Percentiles rank a stretch among this genome's conserved stretches.
Evolutionary conservation across 2,113 vertebrate species (phyloP).

Genomic region (Aphelocoma coerulescens): DNA sequence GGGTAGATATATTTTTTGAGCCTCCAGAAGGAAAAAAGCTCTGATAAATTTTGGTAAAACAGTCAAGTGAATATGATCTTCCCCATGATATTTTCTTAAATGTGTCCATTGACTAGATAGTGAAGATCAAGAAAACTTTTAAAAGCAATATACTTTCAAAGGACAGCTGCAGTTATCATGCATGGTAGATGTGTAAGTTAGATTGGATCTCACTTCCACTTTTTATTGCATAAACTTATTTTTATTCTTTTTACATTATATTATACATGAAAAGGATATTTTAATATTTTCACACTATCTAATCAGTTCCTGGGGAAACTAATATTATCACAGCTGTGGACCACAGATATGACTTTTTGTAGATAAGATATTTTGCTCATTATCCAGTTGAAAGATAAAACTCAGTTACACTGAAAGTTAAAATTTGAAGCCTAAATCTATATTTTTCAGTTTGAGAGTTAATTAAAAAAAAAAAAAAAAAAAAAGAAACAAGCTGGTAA

Average conservation of each 20-base stretch:
- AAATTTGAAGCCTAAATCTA: not conserved
- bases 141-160: not conserved
- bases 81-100: not conserved
- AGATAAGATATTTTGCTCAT: not conserved
- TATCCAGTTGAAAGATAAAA: not conserved
- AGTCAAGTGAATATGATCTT: not conserved
- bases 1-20: not conserved
- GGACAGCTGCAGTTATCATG: not conserved
- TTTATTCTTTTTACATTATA: not conserved
- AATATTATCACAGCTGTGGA: not conserved
- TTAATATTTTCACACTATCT: not conserved
- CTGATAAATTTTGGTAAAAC: not conserved
- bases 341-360: not conserved
- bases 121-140: not conserved
- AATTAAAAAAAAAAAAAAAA: too few species aligned
- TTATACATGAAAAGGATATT: not conserved
- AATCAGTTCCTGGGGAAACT: not conserved
- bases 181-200: not conserved
- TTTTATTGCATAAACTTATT: not conserved
- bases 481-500: not conserved
- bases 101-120: not conserved
- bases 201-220: not conserved
- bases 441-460: not conserved
- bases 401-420: not conserved
- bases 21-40: not conserved